Evolutionary conservation across 2,797 vertebrate genomes (phyloP).

Genomic region (Microchirus variegatus): DNA sequence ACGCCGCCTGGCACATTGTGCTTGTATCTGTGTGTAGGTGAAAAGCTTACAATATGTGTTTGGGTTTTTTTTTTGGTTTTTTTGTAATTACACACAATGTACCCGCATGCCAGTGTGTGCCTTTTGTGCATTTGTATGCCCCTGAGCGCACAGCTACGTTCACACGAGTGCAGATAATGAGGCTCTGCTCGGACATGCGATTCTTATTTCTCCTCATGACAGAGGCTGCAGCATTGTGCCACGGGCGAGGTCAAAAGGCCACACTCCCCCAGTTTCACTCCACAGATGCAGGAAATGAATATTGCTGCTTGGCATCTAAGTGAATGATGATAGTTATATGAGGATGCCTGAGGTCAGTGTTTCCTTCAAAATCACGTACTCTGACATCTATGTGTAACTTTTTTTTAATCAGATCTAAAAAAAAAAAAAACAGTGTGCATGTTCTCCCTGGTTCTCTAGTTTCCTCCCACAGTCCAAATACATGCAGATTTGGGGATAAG

Average conservation of each 20-base stretch:
- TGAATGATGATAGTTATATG: constrained; percentile 6
- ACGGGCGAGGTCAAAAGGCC: constrained; percentile 33
- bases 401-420: too few relatives aligned
- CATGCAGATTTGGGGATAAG: too few relatives aligned
- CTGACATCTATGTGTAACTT: too few relatives aligned
- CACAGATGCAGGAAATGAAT: constrained; percentile 38
- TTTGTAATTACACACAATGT: constrained; percentile 10
- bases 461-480: too few relatives aligned
- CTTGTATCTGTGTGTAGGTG: not conserved
- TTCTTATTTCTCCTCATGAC: constrained; percentile 55
- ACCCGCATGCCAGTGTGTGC: constrained; percentile 27
- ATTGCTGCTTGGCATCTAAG: constrained; percentile 19
- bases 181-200: constrained; percentile 44
- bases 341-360: not conserved
- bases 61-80: constrained; percentile 2
- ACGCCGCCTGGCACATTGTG: not conserved
- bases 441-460: too few relatives aligned
- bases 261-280: constrained; percentile 9
- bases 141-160: constrained; percentile 24
- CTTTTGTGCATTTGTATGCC: constrained; percentile 27
- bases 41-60: not conserved
- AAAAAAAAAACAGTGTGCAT: too few relatives aligned
- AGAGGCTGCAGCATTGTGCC: constrained; percentile 26
- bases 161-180: constrained; percentile 48
- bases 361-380: not conserved